Evolutionary conservation across 2,113 vertebrate species (phyloP).

Genomic region (Elachura formosa): DNA sequence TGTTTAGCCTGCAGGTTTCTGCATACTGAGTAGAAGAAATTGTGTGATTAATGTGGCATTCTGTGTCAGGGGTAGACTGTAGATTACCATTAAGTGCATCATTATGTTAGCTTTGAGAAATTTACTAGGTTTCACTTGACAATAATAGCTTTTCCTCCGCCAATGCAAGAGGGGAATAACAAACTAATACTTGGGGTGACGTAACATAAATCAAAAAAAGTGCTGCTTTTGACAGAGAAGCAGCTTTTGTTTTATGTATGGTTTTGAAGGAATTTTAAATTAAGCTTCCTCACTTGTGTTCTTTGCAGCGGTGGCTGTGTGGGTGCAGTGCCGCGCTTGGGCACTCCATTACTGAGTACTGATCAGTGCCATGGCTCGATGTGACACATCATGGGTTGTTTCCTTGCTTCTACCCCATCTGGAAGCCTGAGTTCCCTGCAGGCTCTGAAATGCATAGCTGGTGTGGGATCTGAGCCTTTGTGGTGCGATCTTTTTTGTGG

Average conservation of each 20-base stretch:
- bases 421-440: constrained; percentile 5
- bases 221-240: constrained; percentile 36
- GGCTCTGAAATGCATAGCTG: background rate
- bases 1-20: constrained; percentile 48
- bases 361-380: background rate
- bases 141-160: constrained; percentile 41
- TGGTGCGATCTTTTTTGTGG: background rate
- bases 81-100: constrained; percentile 56
- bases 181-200: background rate
- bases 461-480: background rate
- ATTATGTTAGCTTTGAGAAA: constrained; percentile 65
- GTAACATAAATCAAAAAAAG: constrained; percentile 31
- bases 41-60: constrained; percentile 59
- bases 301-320: background rate
- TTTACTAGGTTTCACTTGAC: constrained; percentile 54
- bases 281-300: constrained; percentile 16
- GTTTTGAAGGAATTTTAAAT: constrained; percentile 41
- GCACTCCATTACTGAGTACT: background rate
- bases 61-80: constrained; percentile 1
- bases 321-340: background rate
- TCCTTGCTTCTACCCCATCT: constrained; percentile 39
- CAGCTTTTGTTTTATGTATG: background rate
- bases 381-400: constrained; percentile 1
- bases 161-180: background rate
- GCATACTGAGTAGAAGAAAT: constrained; percentile 32